A percentile compares a stretch with the other conserved stretches of the same genome.
phyloP scores from a whole-genome alignment of 1,140 invertebrate genomes.

The Meloidogyne chitwoodi region DNA sequence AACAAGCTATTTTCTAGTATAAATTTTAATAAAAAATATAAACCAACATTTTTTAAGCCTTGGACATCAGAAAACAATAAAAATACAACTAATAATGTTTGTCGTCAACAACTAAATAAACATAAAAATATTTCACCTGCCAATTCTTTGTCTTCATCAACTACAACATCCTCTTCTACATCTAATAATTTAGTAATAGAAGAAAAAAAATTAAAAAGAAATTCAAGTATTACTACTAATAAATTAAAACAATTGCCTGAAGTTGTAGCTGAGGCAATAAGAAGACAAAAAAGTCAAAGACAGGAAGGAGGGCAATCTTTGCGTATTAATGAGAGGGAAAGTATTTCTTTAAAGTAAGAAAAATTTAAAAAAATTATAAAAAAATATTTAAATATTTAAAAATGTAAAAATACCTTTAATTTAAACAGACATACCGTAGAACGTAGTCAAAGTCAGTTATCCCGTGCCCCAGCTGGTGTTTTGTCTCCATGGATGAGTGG shows the following conservation, averaged over 20 bases:
- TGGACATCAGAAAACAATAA: background rate
- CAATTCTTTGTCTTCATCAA: background rate
- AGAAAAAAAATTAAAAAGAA: background rate
- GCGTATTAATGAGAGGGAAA: background rate
- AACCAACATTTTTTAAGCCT: background rate
- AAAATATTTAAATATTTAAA: background rate
- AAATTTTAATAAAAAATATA: no score
- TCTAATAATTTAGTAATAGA: background rate
- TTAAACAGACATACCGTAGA: background rate
- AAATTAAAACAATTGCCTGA: background rate
- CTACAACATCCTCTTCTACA: background rate
- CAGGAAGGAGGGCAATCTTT: background rate
- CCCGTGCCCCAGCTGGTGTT: background rate
- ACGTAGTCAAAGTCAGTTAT: slow-evolving; percentile 7
- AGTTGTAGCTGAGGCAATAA: background rate
- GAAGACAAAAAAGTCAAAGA: background rate
- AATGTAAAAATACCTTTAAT: background rate
- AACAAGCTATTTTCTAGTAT: no score
- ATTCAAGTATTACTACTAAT: background rate
- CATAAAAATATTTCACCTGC: background rate
- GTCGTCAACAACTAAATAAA: background rate
- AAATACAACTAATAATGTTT: background rate
- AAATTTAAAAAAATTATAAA: background rate
- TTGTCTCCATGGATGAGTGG: background rate
- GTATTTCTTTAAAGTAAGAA: background rate